Evolutionary conservation across 1,140 invertebrate species (phyloP).

Genomic region (Trichonephila inaurata): DNA sequence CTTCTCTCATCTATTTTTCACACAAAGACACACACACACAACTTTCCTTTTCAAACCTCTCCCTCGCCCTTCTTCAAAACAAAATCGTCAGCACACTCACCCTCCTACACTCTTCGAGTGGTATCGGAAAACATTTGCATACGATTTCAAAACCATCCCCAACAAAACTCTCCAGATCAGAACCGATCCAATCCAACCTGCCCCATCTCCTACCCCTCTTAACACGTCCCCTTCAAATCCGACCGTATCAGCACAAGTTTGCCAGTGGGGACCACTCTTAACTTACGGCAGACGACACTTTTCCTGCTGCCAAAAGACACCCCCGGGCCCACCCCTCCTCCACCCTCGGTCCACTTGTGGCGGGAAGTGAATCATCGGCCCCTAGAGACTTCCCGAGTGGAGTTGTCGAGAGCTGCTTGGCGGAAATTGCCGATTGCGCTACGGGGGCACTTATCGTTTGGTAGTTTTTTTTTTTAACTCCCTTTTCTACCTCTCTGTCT

Average conservation of each 20-base stretch:
- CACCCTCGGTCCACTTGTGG: neutral
- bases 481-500: neutral
- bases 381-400: neutral
- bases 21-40: neutral
- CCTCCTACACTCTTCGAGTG: neutral
- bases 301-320: conserved; percentile 41
- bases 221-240: neutral
- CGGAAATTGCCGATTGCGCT: conserved; percentile 40
- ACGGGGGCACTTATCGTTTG: neutral
- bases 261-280: neutral
- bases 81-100: neutral
- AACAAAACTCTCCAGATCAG: neutral
- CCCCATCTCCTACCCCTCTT: neutral
- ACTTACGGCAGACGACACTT: conserved; percentile 29
- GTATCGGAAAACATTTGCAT: conserved; percentile 1
- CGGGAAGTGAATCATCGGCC: conserved; percentile 27
- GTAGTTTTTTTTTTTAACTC: neutral
- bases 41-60: neutral
- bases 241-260: conserved; percentile 46
- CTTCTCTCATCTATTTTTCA: neutral
- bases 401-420: conserved; percentile 36
- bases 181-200: neutral
- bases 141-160: neutral
- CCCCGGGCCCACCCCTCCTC: neutral
- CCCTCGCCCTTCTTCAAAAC: neutral